Base-by-base conservation (phyloP, 2,797 vertebrate species). In the Phaenicophaeus curvirostris region DNA sequence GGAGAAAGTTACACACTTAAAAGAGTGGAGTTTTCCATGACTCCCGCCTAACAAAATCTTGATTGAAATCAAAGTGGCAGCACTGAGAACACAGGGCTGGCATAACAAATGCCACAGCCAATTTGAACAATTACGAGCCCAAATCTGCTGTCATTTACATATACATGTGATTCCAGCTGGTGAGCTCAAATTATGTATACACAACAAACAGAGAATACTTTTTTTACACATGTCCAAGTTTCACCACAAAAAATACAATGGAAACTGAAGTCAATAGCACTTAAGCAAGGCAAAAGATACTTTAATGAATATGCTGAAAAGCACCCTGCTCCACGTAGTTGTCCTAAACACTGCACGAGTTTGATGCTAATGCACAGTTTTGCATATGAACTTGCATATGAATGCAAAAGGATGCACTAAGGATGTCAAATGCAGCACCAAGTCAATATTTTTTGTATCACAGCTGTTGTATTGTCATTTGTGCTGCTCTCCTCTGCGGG, bases 21-120 rank as follows among this genome's bases (percentile, higher is more conserved):
- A 85, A 85, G 66, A 93, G 85, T 41, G 28, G 77, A 94, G 75
- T 87, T 93, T 90, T 93, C 78, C 74, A 48, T 73, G 71, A 87
- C 51, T 96, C 63, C 81, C 87, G 94, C 94, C 89, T 85, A 85
- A 85, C 61, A 92, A 92, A 90, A 92, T 79, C 90, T 94, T 93
- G 89, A 96, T 80, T 90, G 89, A 95, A 96, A 92, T 93, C 87
- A 48, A 89, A 95, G 90, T 93, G 92, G 90, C 91, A 96, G 94
- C 95, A 92, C 74, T 89, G 94, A 96, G 94, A 93, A 96, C 89
- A 93, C 85, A 85, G 93, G 84, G 94, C 91, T 94, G 89, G 94
- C 95, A 93, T 93, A 94, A 94, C 78, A 93, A 96, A 95, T 85
- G 89, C 84, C 89, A 95, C 83, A 96, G 95, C 91, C 93, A 95